Percentiles rank a stretch among this genome's conserved stretches.
Conservation (phyloP, 2,797 vertebrate species). For the Notoglanidium macrostoma region DNA sequence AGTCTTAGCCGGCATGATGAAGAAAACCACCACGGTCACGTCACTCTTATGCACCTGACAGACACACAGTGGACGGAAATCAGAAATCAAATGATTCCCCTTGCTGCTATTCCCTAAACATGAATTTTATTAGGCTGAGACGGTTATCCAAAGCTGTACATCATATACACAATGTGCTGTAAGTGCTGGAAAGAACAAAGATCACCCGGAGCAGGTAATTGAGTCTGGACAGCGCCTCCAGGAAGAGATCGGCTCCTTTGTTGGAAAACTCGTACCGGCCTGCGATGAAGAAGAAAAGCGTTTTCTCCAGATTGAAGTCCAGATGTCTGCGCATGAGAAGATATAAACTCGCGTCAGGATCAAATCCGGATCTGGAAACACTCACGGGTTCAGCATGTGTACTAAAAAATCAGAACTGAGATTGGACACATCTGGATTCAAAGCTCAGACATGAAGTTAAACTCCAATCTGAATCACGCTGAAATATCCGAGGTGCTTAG, state of each 20-base stretch:
- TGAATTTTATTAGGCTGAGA: background rate
- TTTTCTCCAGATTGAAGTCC: slow-evolving; percentile 93
- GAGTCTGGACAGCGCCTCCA: slow-evolving; percentile 92
- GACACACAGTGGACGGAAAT: background rate
- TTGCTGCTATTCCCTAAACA: background rate
- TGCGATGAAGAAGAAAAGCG: slow-evolving; percentile 94
- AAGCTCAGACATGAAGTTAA: background rate
- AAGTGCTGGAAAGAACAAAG: background rate
- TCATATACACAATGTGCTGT: background rate
- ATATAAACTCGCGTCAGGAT: background rate
- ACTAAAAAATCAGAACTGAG: background rate
- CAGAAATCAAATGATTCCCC: background rate
- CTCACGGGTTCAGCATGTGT: background rate
- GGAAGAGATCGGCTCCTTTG: slow-evolving; percentile 94
- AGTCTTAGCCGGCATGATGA: slow-evolving; percentile 97
- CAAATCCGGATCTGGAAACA: background rate
- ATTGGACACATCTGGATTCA: background rate
- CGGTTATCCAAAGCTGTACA: background rate
- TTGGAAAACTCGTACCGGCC: slow-evolving; percentile 96
- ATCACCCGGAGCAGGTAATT: slow-evolving; percentile 91
- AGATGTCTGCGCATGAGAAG: slow-evolving; percentile 79
- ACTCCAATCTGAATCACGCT: background rate
- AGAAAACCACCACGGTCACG: slow-evolving; percentile 91
- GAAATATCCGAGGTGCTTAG: background rate
- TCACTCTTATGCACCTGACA: slow-evolving; percentile 87